Evolutionary conservation across 2,113 vertebrate species (phyloP).

Genomic region (Notothenia rossii): DNA sequence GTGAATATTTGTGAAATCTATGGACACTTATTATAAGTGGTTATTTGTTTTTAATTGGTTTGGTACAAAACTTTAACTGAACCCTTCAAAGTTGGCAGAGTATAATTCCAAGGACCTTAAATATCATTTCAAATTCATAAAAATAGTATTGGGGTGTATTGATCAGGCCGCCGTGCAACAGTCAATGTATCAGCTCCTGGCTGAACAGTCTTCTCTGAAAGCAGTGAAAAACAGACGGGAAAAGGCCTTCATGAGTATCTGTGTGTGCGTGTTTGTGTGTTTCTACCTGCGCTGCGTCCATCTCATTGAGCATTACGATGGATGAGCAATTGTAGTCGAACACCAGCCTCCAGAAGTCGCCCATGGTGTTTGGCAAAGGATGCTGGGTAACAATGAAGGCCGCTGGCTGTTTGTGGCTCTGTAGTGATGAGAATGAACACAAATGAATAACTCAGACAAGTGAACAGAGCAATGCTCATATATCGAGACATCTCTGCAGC

Average conservation of each 20-base stretch:
- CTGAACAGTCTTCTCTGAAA: no score
- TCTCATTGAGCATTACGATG: conserved; percentile 97
- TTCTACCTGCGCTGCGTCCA: conserved; percentile 94
- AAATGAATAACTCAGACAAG: conserved; percentile 16
- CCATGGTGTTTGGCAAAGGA: conserved; percentile 95
- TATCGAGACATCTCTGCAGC: not conserved
- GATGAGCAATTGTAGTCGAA: conserved; percentile 99
- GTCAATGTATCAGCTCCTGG: not conserved
- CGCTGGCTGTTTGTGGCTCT: conserved; percentile 99
- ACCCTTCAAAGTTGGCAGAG: not conserved
- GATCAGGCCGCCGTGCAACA: conserved; percentile 11
- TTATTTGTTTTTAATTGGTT: not conserved
- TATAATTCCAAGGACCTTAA: not conserved
- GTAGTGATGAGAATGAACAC: conserved; percentile 36
- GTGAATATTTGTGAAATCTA: no score
- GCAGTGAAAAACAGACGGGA: no score
- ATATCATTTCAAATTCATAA: conserved; percentile 28
- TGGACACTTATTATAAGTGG: no score
- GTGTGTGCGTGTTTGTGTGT: not conserved
- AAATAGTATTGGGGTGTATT: not conserved
- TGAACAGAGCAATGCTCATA: not conserved
- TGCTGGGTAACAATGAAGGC: conserved; percentile 99
- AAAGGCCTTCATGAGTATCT: not conserved
- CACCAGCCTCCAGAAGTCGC: conserved; percentile 98
- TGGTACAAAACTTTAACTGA: conserved; percentile 2